Evolutionary conservation across 2,888 invertebrate genomes (phyloP).

Genomic region (Gasteruption jaculator): DNA sequence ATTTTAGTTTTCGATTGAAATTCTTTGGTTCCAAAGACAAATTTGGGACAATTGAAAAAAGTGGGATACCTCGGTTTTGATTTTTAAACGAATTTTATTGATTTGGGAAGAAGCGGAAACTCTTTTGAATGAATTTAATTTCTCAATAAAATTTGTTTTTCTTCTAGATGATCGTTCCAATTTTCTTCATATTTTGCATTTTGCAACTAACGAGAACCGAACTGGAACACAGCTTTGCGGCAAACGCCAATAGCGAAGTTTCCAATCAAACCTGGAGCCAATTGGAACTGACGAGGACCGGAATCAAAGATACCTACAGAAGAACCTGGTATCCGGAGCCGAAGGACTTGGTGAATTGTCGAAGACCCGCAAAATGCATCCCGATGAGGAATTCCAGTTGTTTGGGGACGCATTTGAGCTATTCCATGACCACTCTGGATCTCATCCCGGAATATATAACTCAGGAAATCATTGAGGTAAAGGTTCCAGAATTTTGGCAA

Average conservation of each 20-base stretch:
- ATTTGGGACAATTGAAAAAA: no score
- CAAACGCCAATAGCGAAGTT: conserved; percentile 30
- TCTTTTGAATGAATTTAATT: no score
- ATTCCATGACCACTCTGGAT: conserved; percentile 71
- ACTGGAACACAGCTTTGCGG: conserved; percentile 30
- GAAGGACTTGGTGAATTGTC: conserved; percentile 54
- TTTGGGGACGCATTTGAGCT: conserved; percentile 75
- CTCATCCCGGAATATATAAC: conserved; percentile 67
- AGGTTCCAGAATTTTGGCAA: no score
- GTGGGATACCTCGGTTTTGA: no score
- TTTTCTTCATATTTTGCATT: conserved; percentile 10
- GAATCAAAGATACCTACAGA: conserved; percentile 38
- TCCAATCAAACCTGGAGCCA: conserved; percentile 35
- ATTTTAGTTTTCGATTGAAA: no score
- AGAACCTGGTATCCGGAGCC: conserved; percentile 37
- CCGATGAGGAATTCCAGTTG: conserved; percentile 63
- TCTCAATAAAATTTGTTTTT: background rate
- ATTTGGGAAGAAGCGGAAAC: no score
- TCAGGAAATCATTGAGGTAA: conserved; percentile 53
- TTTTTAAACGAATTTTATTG: no score
- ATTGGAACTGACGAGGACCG: conserved; percentile 31
- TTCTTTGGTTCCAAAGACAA: no score
- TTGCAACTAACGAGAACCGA: no score
- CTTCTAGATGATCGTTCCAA: conserved; percentile 15
- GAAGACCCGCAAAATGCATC: conserved; percentile 68